Percentiles rank a stretch among this genome's conserved stretches.
Evolutionary conservation across 2,113 vertebrate species (phyloP).

Genomic region (Australoheros scitulus): DNA sequence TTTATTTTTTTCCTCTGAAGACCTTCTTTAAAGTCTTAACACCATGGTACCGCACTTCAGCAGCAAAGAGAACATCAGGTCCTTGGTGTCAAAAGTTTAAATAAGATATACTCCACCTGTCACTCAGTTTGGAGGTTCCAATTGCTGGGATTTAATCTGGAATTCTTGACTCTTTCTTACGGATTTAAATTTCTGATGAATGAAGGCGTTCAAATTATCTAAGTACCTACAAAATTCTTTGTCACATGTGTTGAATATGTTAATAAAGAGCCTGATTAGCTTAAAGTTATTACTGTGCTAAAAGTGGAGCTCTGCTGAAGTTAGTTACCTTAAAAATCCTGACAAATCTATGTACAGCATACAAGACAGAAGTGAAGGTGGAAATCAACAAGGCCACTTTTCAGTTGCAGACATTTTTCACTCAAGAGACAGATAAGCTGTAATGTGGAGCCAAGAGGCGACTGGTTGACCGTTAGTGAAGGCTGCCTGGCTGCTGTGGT

Average conservation of each 20-base stretch:
- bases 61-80: neutral
- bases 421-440: constrained; percentile 15
- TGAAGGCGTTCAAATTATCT: neutral
- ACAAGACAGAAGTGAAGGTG: neutral
- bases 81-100: neutral
- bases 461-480: constrained; percentile 23
- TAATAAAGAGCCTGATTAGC: neutral
- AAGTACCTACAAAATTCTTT: neutral
- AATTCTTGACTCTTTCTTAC: neutral
- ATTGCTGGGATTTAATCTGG: neutral
- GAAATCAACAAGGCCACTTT: neutral
- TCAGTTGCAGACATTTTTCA: neutral
- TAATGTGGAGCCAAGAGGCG: constrained; percentile 2
- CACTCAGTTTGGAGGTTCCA: neutral
- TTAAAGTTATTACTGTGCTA: neutral
- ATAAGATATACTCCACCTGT: neutral
- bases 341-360: neutral
- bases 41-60: neutral
- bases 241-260: neutral
- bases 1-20: neutral
- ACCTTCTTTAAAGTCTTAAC: neutral
- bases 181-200: neutral
- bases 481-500: constrained; percentile 9
- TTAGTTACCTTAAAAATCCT: neutral
- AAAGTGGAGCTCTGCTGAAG: neutral